Evolutionary conservation across 2,113 vertebrate species (phyloP).

Genomic region (Dipodomys spectabilis): DNA sequence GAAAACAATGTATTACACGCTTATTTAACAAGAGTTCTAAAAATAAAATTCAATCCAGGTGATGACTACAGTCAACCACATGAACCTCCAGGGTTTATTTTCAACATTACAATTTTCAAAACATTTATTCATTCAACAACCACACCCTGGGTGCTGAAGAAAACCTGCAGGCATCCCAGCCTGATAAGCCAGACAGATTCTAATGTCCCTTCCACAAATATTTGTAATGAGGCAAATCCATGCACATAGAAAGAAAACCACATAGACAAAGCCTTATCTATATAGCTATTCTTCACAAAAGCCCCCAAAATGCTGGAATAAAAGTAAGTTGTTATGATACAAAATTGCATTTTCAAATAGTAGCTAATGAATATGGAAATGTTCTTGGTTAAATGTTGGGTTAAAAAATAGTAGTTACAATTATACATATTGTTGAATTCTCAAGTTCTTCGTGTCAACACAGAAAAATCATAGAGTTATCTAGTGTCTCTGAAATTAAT

Average conservation of each 20-base stretch:
- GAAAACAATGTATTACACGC: not conserved
- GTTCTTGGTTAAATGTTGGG: constrained; percentile 35
- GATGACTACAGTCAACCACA: not conserved
- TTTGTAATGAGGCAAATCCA: not conserved
- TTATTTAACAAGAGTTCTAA: not conserved
- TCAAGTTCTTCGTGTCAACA: not conserved
- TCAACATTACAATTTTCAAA: not conserved
- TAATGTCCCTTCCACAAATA: constrained; percentile 7
- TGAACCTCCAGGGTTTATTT: not conserved
- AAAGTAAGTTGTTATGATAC: not conserved
- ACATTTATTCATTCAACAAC: constrained; percentile 10
- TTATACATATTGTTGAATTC: not conserved
- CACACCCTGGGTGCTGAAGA: not conserved
- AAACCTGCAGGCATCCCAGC: constrained; percentile 19
- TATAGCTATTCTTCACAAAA: not conserved
- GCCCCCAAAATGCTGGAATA: not conserved
- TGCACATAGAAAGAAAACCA: not conserved
- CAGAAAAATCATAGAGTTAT: not conserved
- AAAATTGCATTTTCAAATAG: constrained; percentile 52
- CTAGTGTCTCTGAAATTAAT: too few species aligned
- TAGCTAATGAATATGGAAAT: constrained; percentile 6
- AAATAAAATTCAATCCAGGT: constrained; percentile 31
- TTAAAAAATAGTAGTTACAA: not conserved
- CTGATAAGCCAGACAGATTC: not conserved
- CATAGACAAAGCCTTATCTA: not conserved